These are phyloP conservation scores for Adineta ricciae DNA, from an alignment of 2,888 invertebrate species.

Conservation along the genomic window DNA sequence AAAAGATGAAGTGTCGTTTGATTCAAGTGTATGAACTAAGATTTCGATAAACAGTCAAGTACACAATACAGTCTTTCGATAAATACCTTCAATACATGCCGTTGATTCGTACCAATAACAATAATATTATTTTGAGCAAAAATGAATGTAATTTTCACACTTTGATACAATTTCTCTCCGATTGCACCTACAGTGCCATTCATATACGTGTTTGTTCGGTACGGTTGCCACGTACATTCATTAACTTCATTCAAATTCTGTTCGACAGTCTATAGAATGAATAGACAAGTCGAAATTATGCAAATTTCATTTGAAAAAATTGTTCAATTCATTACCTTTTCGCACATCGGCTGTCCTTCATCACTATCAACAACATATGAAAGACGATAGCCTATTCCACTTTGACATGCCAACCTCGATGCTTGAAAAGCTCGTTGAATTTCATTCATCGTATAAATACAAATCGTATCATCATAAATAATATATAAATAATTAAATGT, in stretches of 20 bases:
- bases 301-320: background rate
- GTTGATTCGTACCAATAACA: background rate
- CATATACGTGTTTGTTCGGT: background rate
- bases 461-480: background rate
- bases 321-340: background rate
- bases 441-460: background rate
- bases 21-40: background rate
- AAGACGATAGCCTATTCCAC: background rate
- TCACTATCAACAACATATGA: background rate
- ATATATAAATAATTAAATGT: background rate
- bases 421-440: background rate
- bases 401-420: background rate
- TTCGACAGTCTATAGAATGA: background rate
- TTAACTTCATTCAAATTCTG: background rate
- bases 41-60: background rate
- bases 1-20: background rate
- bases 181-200: background rate
- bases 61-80: too few species aligned
- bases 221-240: background rate
- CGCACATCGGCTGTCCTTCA: background rate
- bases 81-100: background rate
- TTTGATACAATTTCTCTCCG: background rate
- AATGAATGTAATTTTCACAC: background rate
- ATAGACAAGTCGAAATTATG: background rate
- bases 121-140: background rate